Evolutionary conservation across 1,140 invertebrate species (phyloP), one percentile per base, ranked within the genome.

Genomic region (Pogonus chalceus): DNA sequence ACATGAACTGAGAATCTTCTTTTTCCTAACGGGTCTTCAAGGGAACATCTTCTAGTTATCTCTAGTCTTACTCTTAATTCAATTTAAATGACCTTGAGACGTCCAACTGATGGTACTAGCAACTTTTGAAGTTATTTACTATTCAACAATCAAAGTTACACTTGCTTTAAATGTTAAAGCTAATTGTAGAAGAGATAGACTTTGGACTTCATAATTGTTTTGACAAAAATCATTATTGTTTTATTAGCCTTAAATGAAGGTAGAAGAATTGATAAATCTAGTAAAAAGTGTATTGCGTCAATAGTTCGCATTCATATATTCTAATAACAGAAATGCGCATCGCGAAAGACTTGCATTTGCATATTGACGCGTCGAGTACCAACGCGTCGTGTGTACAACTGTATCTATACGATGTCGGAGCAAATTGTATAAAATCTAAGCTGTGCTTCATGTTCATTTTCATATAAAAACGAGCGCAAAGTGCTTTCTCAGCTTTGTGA

Each of bases 371-470:
- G 37, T 4, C 4, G 37, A 43, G 9, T 16, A 18, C 4, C 18
- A 16, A 9, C 37, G 37, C 7, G 7, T 31, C 4, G 26, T 14
- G 26, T 7, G 14, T 14, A 4, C 14, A 31, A 31, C 7, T 4
- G 14, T 31, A 14, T 14, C 4, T 31, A 7, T 43, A 18, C 18
- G 37, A 10, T 10, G 9, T 43, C 4, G 37, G 9, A 12, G 37
- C 37, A 43, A 43, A 43, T 43, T 43, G 37, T 43, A 43, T 43
- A 43, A 43, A 43, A 43, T 43, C 9, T 43, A 9, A 43, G 37
- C 3, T 3, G 4, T 18, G 37, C 37, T 31, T 31, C 26, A 31
- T 31, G 37, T 43, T 43, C 7, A 43, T 43, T 43, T 43, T 43
- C 37, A 43, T 12, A 43, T 43, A 43, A 43, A 43, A 43, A 43